Conservation (phyloP, 2,888 invertebrate species). For the Pyrocoelia pectoralis region DNA sequence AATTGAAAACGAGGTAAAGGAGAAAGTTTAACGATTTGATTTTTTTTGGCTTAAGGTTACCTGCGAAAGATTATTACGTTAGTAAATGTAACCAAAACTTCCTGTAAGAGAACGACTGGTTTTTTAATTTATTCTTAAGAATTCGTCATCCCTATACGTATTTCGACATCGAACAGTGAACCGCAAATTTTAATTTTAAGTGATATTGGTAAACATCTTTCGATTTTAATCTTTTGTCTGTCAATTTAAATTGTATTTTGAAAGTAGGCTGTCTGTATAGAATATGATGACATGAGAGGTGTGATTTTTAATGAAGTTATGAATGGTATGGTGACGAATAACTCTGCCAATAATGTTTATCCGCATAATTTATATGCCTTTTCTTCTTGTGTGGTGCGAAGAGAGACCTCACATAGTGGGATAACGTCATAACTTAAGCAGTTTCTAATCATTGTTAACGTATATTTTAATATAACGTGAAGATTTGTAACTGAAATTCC, state of each 20-base stretch:
- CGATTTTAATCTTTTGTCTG: background rate
- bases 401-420: conserved; percentile 33
- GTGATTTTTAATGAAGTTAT: conserved; percentile 1
- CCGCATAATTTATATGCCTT: conserved; percentile 12
- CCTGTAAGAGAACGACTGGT: background rate
- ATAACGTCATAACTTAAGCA: conserved; percentile 26
- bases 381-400: conserved; percentile 31
- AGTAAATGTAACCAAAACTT: background rate
- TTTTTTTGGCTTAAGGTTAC: background rate
- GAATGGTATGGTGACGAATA: too few species aligned
- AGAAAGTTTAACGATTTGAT: background rate
- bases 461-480: too few species aligned
- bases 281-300: too few species aligned
- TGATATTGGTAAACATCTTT: background rate
- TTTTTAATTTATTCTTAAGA: conserved; percentile 9
- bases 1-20: background rate
- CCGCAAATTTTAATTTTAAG: conserved; percentile 1
- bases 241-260: conserved; percentile 6
- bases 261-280: background rate
- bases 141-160: background rate
- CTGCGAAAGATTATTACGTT: background rate
- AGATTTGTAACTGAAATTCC: conserved; percentile 31
- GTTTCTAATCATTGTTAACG: too few species aligned
- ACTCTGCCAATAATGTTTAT: background rate
- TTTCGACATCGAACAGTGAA: background rate